phyloP scores from a whole-genome alignment of 92 coral and sea anemone genomes.

The Desmophyllum pertusum region DNA sequence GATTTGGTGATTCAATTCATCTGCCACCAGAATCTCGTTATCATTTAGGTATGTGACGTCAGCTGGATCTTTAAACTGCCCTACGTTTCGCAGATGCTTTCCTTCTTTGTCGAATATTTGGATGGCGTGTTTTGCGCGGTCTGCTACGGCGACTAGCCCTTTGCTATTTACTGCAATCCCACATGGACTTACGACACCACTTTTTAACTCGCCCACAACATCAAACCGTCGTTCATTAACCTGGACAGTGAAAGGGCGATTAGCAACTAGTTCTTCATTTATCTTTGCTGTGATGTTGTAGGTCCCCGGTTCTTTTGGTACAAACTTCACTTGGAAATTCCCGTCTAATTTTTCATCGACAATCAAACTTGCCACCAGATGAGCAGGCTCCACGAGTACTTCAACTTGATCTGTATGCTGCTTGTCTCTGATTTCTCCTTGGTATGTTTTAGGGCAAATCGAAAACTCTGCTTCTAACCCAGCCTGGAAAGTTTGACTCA shows the following conservation, averaged over 20 bases:
- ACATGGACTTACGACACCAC: not conserved
- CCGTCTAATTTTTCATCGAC: not conserved
- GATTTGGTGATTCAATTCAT: slow-evolving; percentile 14
- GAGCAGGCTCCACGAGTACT: slow-evolving; percentile 10
- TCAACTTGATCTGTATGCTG: slow-evolving; percentile 1
- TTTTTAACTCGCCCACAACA: not conserved
- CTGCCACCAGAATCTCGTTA: slow-evolving; percentile 31
- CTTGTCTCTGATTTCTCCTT: not conserved
- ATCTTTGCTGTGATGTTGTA: not conserved
- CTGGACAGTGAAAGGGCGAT: not conserved
- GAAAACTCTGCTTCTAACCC: not conserved
- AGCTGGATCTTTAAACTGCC: not conserved
- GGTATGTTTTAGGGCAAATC: not conserved
- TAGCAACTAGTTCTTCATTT: not conserved
- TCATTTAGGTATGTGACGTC: slow-evolving; percentile 31
- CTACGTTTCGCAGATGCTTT: not conserved
- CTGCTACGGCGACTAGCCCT: not conserved
- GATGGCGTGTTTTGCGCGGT: not conserved
- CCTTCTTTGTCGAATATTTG: not conserved
- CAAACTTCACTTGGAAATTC: slow-evolving; percentile 8
- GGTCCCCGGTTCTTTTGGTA: not conserved
- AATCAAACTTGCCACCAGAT: not conserved
- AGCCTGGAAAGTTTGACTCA: not conserved
- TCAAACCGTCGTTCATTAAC: not conserved
- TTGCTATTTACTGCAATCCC: slow-evolving; percentile 1